A percentile compares a stretch with the other conserved stretches of the same genome.
Evolutionary conservation across 2,888 invertebrate genomes (phyloP).

Genomic region (Tolmerus cingulatus): DNA sequence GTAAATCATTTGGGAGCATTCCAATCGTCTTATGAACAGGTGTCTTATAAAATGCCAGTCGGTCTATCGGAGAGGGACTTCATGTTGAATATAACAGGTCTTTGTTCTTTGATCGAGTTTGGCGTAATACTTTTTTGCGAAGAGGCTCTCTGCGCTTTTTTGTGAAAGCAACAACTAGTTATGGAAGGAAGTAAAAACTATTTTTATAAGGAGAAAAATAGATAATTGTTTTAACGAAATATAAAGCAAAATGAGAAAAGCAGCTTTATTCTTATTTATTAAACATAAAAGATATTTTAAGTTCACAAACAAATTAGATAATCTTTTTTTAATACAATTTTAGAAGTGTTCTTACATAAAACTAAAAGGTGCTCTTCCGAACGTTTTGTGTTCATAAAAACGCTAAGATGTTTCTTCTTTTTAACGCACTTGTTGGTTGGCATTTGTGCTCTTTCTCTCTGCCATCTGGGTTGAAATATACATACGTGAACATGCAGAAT

Average conservation of each 20-base stretch:
- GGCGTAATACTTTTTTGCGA: not conserved
- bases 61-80: not conserved
- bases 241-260: not conserved
- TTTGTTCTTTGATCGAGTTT: not conserved
- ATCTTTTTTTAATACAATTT: no score
- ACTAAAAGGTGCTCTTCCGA: no score
- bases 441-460: no score
- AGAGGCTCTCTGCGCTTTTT: not conserved
- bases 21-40: not conserved
- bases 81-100: not conserved
- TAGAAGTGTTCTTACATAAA: no score
- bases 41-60: not conserved
- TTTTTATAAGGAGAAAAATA: not conserved
- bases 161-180: not conserved
- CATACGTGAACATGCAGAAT: no score
- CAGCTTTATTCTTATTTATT: not conserved
- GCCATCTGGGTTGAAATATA: no score
- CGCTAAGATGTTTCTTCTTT: no score
- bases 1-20: not conserved
- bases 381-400: no score
- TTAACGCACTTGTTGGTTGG: no score
- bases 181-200: not conserved
- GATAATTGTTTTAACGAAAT: not conserved
- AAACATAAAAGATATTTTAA: not conserved
- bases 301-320: no score